Base-by-base conservation (phyloP, 2,888 invertebrate genomes). In the Mythimna albipuncta region DNA sequence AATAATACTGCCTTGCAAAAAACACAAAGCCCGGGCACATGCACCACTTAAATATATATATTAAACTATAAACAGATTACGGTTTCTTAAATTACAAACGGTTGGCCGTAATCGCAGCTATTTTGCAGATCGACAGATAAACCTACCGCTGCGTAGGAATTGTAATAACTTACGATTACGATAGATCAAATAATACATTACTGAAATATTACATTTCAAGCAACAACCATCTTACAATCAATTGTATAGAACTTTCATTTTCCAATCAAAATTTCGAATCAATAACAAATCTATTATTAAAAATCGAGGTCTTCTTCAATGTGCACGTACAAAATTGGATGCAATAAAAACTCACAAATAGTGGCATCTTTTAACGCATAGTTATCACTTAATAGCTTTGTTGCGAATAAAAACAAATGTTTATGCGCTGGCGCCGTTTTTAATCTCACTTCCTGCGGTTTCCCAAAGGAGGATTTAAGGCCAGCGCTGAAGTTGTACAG, bases 391-490 rank as follows among this genome's bases (percentile, higher is more conserved):
- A 85, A 90, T 88, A 85, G 81, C 77, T 80, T 85, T 78, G 77
- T 71, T 65, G 77, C 72, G 76, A 89, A 89, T 88, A 90, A 91
- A 89, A 91, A 88, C 84, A 90, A 90, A 88, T 82, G 77, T 76
- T 72, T 61, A 78, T 77, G 85, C 77, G 82, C 82, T 69, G 83
- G 82, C 84, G 79, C 77, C 85, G 89, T 90, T 91, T 80, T 90
- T 91, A 89, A 89, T 89, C 85, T 91, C 83, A 91, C 91, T 94
- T 94, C 93, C 93, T 94, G 94, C 89, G 93, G 94, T 94, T 93
- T 91, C 89, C 90, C 89, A 93, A 94, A 93, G 89, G 89, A 90
- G 93, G 90, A 91, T 94, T 94, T 94, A 93, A 95, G 94, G 94
- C 93, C 94, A 94, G 82, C 89, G 82, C 86, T 85, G 87, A 89